These are phyloP conservation scores for Hydraecia micacea DNA, from an alignment of 2,888 invertebrate species.

Conservation along the genomic window DNA sequence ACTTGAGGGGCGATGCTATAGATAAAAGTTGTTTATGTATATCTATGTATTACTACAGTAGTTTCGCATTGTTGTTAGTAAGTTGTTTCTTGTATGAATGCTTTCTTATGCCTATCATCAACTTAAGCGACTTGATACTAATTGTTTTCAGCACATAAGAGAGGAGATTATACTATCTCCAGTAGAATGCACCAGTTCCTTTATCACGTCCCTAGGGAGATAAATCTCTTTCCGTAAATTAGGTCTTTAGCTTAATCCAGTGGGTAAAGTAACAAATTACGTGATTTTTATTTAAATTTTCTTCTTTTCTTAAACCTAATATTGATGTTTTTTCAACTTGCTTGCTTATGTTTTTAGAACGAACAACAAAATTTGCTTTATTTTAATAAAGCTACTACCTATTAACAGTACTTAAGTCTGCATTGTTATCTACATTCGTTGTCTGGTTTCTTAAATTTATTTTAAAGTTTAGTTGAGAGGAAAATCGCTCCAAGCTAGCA, in stretches of 20 bases:
- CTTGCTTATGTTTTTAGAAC: not conserved
- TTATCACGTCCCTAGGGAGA: not conserved
- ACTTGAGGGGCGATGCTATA: slow-evolving; percentile 14
- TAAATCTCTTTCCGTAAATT: not conserved
- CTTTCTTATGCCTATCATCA: not conserved
- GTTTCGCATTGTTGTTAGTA: not conserved
- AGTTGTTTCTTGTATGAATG: not conserved
- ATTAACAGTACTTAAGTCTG: not conserved
- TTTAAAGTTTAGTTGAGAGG: not conserved
- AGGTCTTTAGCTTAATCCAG: slow-evolving; percentile 4
- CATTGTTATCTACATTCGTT: not conserved
- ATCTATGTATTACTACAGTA: not conserved
- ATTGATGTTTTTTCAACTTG: slow-evolving; percentile 14
- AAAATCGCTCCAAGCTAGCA: not conserved
- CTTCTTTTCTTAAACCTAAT: slow-evolving; percentile 12
- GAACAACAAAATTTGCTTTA: slow-evolving; percentile 1
- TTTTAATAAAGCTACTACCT: not conserved
- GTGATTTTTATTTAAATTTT: slow-evolving; percentile 17
- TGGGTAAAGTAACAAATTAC: slow-evolving; percentile 1
- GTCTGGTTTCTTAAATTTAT: too few relatives aligned
- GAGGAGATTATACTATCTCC: not conserved
- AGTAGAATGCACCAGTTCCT: not conserved
- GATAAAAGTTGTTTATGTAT: not conserved
- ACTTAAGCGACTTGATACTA: not conserved
- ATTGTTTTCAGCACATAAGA: not conserved